These are phyloP conservation scores for Lasioglossum morio DNA, from an alignment of 2,888 invertebrate species.

Conservation along the genomic window DNA sequence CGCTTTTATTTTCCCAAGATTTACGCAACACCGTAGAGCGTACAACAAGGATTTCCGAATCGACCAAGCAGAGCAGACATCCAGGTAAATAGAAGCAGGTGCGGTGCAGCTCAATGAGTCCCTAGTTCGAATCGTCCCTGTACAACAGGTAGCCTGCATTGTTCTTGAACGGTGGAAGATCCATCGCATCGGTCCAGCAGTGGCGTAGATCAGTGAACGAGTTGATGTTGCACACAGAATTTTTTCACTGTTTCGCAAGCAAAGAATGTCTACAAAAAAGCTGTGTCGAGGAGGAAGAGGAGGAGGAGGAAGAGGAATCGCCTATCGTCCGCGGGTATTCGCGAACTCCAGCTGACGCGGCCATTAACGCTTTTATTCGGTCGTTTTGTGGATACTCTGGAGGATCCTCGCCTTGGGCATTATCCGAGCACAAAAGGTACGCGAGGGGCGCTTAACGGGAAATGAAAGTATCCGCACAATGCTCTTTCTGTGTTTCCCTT, in stretches of 20 bases:
- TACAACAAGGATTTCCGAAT: neutral
- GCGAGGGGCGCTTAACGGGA: conserved; percentile 8
- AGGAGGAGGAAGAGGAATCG: neutral
- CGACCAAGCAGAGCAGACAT: too few relatives aligned
- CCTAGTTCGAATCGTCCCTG: conserved; percentile 1
- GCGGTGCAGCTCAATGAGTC: neutral
- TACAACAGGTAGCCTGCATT: conserved; percentile 70
- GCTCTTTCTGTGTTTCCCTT: conserved; percentile 13
- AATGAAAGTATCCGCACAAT: conserved; percentile 18
- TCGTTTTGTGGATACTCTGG: conserved; percentile 16
- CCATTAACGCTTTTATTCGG: conserved; percentile 24
- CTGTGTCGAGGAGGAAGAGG: neutral
- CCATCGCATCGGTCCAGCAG: conserved; percentile 62
- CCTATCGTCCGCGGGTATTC: neutral
- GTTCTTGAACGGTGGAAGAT: conserved; percentile 65
- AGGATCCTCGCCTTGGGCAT: conserved; percentile 12
- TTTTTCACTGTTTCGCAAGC: neutral
- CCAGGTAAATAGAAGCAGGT: conserved; percentile 3
- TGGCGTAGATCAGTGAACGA: conserved; percentile 39
- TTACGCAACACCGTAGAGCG: neutral
- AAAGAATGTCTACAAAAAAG: neutral
- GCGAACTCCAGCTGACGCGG: conserved; percentile 31
- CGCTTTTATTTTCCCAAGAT: neutral
- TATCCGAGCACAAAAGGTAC: conserved; percentile 16
- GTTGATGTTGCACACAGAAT: neutral